Base-by-base conservation (phyloP, 2,888 invertebrate species). In the Mesorhabditis spiculigera region DNA sequence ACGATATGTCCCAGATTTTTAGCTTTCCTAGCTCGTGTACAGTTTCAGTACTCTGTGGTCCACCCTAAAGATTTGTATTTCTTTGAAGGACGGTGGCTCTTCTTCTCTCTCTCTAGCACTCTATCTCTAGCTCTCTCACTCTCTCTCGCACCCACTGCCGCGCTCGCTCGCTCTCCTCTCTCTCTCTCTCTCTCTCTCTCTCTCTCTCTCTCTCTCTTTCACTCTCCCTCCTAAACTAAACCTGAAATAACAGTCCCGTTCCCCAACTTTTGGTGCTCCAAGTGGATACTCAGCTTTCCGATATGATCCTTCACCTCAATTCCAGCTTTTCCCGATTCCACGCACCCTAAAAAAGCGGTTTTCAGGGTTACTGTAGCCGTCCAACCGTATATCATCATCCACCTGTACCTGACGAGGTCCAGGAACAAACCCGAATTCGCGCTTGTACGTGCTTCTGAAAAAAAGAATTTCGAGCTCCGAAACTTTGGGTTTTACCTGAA, bases 391-490 rank as follows among this genome's bases (percentile, higher is more conserved):
- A 87, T 98, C 97, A n/a, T n/a, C n/a, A 86, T 96, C 96, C 0
- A 97, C 92, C 5, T 94, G 88, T 45, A 98, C 91, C 64, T 90
- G 89, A 61, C 96, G 90, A 13, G 90, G 1, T 91, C 89, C 67
- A 98, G n/a, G 90, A 0, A 91, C 91, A 87, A 98, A 99, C 0
- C 98, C 98, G 88, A 97, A 99, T 88, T 99, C 97, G 63, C 90
- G 91, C 84, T 92, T 90, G 86, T 98, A 98, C 74, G 89, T 91
- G 68, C 91, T 87, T 44, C 92, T 85, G 86, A 97, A 96, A 0
- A n/a, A 28, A 28, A 28, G 3, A 28, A 28, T 28, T 28, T 28
- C 28, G 28, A 28, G 28, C 28, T 28, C 28, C 28, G 28, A 28
- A 28, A 28, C 28, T 28, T 28, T 28, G 28, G 28, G 28, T 28